phyloP scores from a whole-genome alignment of 2,888 invertebrate genomes.

The Plebejus anna region DNA sequence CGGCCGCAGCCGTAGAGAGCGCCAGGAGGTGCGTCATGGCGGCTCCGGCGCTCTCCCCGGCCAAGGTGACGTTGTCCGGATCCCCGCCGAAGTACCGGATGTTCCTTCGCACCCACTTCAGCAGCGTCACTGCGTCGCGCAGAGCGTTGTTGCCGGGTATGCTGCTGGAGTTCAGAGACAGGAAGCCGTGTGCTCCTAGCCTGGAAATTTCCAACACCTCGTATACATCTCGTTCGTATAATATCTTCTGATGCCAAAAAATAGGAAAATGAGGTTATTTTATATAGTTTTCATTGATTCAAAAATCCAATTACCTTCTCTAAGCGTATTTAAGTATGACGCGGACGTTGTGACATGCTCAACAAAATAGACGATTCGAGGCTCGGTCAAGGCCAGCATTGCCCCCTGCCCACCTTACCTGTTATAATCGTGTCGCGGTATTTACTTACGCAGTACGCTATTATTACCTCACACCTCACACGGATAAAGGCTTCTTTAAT shows the following conservation, averaged over 20 bases:
- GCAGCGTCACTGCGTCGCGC: slow-evolving; percentile 62
- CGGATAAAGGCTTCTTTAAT: neutral
- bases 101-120: slow-evolving; percentile 65
- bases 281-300: neutral
- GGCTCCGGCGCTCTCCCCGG: slow-evolving; percentile 69
- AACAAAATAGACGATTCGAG: neutral
- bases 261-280: neutral
- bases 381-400: neutral
- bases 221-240: neutral
- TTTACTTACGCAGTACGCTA: neutral
- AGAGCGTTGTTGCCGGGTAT: slow-evolving; percentile 71
- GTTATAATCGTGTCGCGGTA: neutral
- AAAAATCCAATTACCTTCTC: neutral
- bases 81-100: slow-evolving; percentile 63
- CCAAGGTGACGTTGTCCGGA: slow-evolving; percentile 61
- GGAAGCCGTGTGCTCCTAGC: slow-evolving; percentile 68
- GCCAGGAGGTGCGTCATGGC: slow-evolving; percentile 56
- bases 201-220: slow-evolving; percentile 46
- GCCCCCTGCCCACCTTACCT: neutral
- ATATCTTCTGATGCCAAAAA: neutral
- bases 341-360: neutral
- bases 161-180: slow-evolving; percentile 56
- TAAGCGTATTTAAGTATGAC: neutral
- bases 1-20: slow-evolving; percentile 54
- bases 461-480: neutral